Evolutionary conservation across 2,113 vertebrate genomes (phyloP).

Genomic region (Psilopsiagon aymara): DNA sequence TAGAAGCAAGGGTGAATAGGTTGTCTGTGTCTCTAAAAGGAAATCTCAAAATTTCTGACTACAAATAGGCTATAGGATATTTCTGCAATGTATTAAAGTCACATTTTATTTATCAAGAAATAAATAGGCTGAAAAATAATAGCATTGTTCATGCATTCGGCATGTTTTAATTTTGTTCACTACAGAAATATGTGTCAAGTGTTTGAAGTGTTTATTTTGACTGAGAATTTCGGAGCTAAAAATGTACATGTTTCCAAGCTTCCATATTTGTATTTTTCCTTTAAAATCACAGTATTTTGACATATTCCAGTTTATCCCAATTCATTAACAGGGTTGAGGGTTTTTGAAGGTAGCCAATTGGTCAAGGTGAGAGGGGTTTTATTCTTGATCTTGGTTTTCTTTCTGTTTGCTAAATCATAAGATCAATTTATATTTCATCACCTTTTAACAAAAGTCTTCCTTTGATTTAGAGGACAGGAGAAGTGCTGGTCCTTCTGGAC

Average conservation of each 20-base stretch:
- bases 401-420: neutral
- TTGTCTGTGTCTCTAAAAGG: neutral
- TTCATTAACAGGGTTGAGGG: neutral
- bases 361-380: slow-evolving; percentile 27
- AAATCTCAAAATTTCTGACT: neutral
- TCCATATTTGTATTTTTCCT: neutral
- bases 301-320: neutral
- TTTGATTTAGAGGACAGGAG: neutral
- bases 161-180: neutral
- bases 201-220: neutral
- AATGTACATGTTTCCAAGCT: neutral
- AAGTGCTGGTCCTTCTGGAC: neutral
- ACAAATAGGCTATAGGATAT: neutral
- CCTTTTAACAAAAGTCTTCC: neutral
- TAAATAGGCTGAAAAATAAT: neutral
- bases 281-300: neutral
- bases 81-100: neutral
- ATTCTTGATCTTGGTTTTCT: neutral
- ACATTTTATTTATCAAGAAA: neutral
- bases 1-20: neutral
- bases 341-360: slow-evolving; percentile 53
- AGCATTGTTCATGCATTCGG: neutral
- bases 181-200: neutral
- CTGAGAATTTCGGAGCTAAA: neutral
- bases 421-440: neutral